Evolutionary conservation across 2,888 invertebrate genomes (phyloP).

Genomic region (Neelides folsomi): DNA sequence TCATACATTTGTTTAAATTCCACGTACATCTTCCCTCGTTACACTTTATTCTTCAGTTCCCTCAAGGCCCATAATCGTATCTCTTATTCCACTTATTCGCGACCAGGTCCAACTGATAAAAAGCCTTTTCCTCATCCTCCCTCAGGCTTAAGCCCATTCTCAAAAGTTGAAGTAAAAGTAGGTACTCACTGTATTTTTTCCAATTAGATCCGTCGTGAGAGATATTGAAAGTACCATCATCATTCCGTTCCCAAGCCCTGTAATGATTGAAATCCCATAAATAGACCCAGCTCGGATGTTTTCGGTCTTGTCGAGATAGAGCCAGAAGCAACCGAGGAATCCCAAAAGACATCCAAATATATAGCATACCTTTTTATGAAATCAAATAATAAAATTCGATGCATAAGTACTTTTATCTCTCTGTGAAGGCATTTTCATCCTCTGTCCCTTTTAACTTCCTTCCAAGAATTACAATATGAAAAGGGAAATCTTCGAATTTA

Average conservation of each 20-base stretch:
- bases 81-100: no score
- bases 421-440: not conserved
- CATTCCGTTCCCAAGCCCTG: slow-evolving; percentile 18
- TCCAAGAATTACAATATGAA: not conserved
- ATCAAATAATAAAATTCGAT: not conserved
- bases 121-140: no score
- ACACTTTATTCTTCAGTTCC: no score
- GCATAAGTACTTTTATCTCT: not conserved
- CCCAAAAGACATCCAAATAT: slow-evolving; percentile 3
- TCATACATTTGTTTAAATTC: no score
- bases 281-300: slow-evolving; percentile 3
- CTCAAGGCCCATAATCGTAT: no score
- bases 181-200: slow-evolving; percentile 12
- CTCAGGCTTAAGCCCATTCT: no score
- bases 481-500: not conserved
- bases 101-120: no score
- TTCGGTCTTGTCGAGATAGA: slow-evolving; percentile 1
- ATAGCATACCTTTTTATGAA: slow-evolving; percentile 3
- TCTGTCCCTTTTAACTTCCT: not conserved
- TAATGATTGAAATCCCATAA: slow-evolving; percentile 22
- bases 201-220: slow-evolving; percentile 29
- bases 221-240: slow-evolving; percentile 20
- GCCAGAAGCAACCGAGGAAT: slow-evolving; percentile 7
- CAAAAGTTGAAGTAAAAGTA: not conserved
- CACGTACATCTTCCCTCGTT: no score